Base-by-base conservation (phyloP, 1,140 invertebrate species). In the Magallana ariakensis region DNA sequence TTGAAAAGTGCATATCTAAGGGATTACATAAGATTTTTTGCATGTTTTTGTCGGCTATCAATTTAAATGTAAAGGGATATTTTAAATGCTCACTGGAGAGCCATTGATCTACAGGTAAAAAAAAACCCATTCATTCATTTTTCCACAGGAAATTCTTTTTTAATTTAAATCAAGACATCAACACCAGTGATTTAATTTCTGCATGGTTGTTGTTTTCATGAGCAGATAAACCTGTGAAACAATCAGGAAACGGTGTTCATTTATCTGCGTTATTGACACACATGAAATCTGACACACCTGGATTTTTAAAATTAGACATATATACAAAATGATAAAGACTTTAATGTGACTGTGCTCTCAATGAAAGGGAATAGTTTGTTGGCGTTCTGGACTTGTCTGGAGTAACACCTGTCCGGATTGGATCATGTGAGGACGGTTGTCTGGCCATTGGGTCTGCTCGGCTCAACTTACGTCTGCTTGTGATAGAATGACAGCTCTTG, bases 51-150 rank as follows among this genome's bases (percentile, higher is more conserved):
- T 75, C 66, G 22, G 66, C 22, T 75, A 26, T 75, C 66, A 75
- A 75, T 75, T 75, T 75, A 75, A 75, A 75, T 75, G 66, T 75
- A 75, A 75, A 75, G 26, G 22, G 66, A 75, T 75, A 75, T 75
- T 26, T 70, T 70, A 26, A 70, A 70, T 70, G 62, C 22, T 70
- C 11, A 70, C 22, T 19, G 22, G 66, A 13, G 66, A 75, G 66
- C 26, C 66, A 46, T 33, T 75, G 66, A 75, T 75, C 22, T 75
- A 22, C 22, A 75, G 66, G 66, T 75, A 33, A 62, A 62, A 13
- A 13, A 13, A 75, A 75, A 75, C 3, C n/a, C n/a, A 26, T 75
- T 75, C 66, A 75, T 75, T 75, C 66, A 75, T 33, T 33, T 75
- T 75, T n/a, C n/a, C 22, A 75, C 66, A 75, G 66, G 66, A 75